phyloP scores from a whole-genome alignment of 2,888 invertebrate species.

The Hybos culiciformis region DNA sequence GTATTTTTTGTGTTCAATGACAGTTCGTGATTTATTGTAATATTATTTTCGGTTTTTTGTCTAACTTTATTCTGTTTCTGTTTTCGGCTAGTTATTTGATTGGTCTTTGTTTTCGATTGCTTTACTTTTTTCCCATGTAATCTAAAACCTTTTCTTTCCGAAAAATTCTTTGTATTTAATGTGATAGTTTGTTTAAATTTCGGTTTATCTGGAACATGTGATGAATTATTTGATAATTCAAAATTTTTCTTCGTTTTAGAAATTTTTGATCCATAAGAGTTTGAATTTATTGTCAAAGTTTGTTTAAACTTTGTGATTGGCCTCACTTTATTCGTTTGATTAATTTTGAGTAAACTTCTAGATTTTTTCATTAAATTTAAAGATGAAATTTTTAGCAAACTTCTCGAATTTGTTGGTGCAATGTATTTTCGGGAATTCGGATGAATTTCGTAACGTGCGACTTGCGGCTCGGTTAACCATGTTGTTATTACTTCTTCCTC shows the following conservation, averaged over 20 bases:
- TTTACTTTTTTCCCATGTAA: not conserved
- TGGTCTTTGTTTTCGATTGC: not conserved
- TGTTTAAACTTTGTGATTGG: constrained; percentile 15
- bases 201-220: not conserved
- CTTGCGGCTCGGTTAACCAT: not conserved
- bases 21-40: constrained; percentile 15
- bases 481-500: not conserved
- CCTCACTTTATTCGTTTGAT: not conserved
- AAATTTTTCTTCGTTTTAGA: not conserved
- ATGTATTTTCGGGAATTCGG: constrained; percentile 11
- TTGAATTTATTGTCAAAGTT: constrained; percentile 13
- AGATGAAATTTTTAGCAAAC: constrained; percentile 12
- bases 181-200: constrained; percentile 8
- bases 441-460: constrained; percentile 12
- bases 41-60: constrained; percentile 11
- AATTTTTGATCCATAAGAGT: constrained; percentile 6
- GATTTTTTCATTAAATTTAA: constrained; percentile 2
- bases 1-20: too few relatives aligned
- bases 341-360: constrained; percentile 10
- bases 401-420: constrained; percentile 12
- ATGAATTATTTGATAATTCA: not conserved
- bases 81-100: not conserved
- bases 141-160: not conserved
- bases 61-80: not conserved
- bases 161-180: not conserved